Evolutionary conservation across 2,797 vertebrate genomes (phyloP).

Genomic region (Enteromius anoplus): DNA sequence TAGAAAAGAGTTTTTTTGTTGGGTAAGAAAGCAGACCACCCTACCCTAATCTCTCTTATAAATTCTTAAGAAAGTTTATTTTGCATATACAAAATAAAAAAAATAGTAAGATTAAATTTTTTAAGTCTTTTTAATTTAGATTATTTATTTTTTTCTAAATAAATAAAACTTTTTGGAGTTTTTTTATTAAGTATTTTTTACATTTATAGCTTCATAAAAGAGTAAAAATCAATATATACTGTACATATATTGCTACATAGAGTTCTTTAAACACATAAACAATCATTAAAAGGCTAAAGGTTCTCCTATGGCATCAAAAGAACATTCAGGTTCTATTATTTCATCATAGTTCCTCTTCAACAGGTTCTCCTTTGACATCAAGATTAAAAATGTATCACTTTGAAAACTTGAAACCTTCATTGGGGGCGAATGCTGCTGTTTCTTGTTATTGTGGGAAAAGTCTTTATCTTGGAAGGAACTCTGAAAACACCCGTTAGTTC

Average conservation of each 20-base stretch:
- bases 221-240: background rate
- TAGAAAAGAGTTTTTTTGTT: background rate
- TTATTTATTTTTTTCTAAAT: no score
- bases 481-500: constrained; percentile 13
- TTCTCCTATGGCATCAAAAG: background rate
- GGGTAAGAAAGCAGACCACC: background rate
- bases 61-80: background rate
- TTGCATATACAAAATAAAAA: no score
- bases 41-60: background rate
- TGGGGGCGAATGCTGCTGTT: constrained; percentile 11
- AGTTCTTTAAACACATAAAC: background rate
- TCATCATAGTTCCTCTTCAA: background rate
- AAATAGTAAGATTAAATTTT: no score
- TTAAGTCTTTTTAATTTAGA: no score
- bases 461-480: constrained; percentile 8
- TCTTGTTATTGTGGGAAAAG: constrained; percentile 29
- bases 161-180: background rate
- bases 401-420: background rate
- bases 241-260: background rate
- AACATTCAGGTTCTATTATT: background rate
- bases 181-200: background rate
- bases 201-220: background rate
- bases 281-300: background rate
- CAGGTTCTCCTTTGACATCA: background rate
- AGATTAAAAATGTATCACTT: background rate